Conservation (phyloP, 2,888 invertebrate genomes). For the Ashinkailepas kermadecensis region DNA sequence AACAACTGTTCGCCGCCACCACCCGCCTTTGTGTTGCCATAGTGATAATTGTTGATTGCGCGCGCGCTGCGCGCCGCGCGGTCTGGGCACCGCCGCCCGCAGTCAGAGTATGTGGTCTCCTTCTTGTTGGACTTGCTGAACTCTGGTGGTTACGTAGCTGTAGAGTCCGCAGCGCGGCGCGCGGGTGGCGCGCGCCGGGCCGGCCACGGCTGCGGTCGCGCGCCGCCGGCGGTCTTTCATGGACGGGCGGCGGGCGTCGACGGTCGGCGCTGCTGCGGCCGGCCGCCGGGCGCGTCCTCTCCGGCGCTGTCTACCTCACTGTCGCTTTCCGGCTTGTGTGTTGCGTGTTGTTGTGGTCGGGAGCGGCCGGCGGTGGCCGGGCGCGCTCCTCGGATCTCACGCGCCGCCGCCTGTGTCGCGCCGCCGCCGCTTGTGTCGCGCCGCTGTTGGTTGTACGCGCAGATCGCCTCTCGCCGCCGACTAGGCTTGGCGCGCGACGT, state of each 20-base stretch:
- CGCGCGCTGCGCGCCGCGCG: neutral
- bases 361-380: neutral
- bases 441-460: too few relatives aligned
- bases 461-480: too few relatives aligned
- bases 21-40: slow-evolving; percentile 13
- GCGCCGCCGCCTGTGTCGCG: neutral
- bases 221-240: neutral
- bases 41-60: slow-evolving; percentile 8
- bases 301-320: neutral
- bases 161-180: neutral
- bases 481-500: too few relatives aligned
- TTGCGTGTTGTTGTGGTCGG: too few relatives aligned
- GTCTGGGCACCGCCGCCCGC: neutral
- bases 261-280: neutral
- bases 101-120: slow-evolving; percentile 17
- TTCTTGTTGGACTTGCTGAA: neutral
- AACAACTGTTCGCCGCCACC: neutral
- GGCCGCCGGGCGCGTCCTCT: neutral
- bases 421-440: neutral
- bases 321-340: neutral
- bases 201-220: neutral
- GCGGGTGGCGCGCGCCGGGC: neutral
- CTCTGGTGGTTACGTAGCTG: slow-evolving; percentile 6
- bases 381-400: neutral
- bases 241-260: neutral